These are phyloP conservation scores for Pyrochroa serraticornis DNA, from an alignment of 2,888 invertebrate genomes.

Conservation along the genomic window DNA sequence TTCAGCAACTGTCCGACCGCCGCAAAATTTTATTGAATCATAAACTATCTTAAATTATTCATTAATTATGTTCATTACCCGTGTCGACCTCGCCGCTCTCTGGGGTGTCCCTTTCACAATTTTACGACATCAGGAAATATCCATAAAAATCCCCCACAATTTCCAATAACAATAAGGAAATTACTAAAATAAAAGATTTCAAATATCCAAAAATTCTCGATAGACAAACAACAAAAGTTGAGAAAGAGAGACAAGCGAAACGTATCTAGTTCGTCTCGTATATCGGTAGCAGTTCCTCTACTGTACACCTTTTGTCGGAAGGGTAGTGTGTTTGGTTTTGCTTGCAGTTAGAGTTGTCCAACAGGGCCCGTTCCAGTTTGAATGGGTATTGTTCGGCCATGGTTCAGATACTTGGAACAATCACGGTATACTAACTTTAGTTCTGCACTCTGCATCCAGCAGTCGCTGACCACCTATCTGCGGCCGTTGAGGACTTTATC, in stretches of 20 bases:
- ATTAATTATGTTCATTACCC: too few relatives aligned
- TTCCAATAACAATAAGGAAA: too few relatives aligned
- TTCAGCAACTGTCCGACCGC: too few relatives aligned
- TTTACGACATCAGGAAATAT: too few relatives aligned
- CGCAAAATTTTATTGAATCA: too few relatives aligned
- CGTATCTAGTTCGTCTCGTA: conserved; percentile 34
- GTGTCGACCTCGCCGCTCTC: too few relatives aligned
- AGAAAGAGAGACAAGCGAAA: conserved; percentile 7
- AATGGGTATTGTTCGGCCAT: conserved; percentile 50
- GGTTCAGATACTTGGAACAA: conserved; percentile 52
- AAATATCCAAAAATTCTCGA: too few relatives aligned
- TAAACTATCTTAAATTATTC: too few relatives aligned
- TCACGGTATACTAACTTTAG: conserved; percentile 46
- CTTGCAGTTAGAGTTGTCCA: conserved; percentile 34
- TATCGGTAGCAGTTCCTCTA: conserved; percentile 34
- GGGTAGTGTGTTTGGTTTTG: conserved; percentile 20
- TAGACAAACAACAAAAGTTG: too few relatives aligned
- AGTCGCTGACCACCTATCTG: conserved; percentile 16
- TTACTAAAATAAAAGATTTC: too few relatives aligned
- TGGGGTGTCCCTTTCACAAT: too few relatives aligned
- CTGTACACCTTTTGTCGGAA: conserved; percentile 28
- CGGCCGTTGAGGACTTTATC: conserved; percentile 12
- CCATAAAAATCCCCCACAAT: too few relatives aligned
- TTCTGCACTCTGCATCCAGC: conserved; percentile 48
- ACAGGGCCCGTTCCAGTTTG: conserved; percentile 43